Evolutionary conservation across 1,140 invertebrate genomes (phyloP), one percentile per base, ranked within the genome.

Genomic region (Drosophila sucinea): DNA sequence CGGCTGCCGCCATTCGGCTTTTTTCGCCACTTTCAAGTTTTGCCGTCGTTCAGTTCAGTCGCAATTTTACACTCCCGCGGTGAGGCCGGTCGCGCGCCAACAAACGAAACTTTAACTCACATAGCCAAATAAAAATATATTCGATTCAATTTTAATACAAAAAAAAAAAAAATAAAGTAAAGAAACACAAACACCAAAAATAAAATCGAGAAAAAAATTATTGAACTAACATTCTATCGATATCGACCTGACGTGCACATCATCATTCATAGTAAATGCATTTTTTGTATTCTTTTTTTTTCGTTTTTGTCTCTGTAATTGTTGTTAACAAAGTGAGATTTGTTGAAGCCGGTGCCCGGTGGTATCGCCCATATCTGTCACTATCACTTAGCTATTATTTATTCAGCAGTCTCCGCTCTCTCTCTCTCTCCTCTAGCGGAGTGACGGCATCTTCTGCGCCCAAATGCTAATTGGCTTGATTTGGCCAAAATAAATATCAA

Each of bases 41-140:
- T 51, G 51, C 64, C 51, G 33, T 57, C 33, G 51, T 54, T 47
- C 11, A 40, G 32, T 30, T 70, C 76, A 84, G 81, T 87, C 79
- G 84, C 83, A 89, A 89, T 89, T 89, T 89, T 87, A 81, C 79
- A 63, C 69, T 87, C 84, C 84, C 54, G 71, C 23, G 76, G 74
- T 67, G 68, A 69, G 67, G 75, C 76, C 56, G 76, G 81, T 73
- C 67, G 78, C 84, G 84, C 83, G 83, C 68, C 78, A 77, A 56
- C 62, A 66, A 78, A 63, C 71, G 44, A 51, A 51, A 51, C 44
- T 51, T 27, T 1, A 51, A 51, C 25, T 51, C 23, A 17, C 17
- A 51, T 51, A 51, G 44, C 44, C 44, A 47, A 47, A 44, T 7
- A 44, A n/a, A 41, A 44, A 44, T 25, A 47, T 8, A 47, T 47